Evolutionary conservation across 2,797 vertebrate species (phyloP).

Genomic region (Fundulus diaphanus): DNA sequence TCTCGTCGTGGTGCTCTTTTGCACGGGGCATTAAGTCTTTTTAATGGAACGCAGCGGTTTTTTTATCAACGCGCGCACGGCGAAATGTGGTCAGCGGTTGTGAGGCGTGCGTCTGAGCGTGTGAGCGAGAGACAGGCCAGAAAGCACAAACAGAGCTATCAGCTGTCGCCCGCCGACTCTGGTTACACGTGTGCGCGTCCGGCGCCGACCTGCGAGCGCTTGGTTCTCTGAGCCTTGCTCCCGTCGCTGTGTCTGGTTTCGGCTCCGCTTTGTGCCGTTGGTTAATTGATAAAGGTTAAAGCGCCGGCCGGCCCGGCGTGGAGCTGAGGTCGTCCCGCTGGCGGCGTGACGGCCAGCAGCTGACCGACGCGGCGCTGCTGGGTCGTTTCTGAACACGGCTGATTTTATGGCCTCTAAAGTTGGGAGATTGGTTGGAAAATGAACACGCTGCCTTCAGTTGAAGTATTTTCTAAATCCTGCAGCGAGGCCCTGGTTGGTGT

Average conservation of each 20-base stretch:
- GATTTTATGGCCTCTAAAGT: not conserved
- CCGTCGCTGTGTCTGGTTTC: slow-evolving; percentile 57
- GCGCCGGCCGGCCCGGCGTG: slow-evolving; percentile 25
- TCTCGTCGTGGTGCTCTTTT: slow-evolving; percentile 66
- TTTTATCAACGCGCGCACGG: slow-evolving; percentile 55
- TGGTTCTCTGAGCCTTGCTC: slow-evolving; percentile 9
- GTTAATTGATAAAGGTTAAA: slow-evolving; percentile 81
- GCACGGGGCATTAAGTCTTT: slow-evolving; percentile 71
- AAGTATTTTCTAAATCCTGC: not conserved
- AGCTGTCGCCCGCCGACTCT: slow-evolving; percentile 66
- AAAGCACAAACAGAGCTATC: slow-evolving; percentile 74
- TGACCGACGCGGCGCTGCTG: slow-evolving; percentile 7
- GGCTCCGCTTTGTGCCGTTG: slow-evolving; percentile 70
- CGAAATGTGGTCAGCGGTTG: slow-evolving; percentile 47
- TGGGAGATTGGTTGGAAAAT: not conserved
- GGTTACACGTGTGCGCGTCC: slow-evolving; percentile 56
- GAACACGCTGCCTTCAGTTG: too few species aligned
- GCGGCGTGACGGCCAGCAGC: slow-evolving; percentile 10
- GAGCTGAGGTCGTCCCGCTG: slow-evolving; percentile 53
- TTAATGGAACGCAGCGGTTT: slow-evolving; percentile 70
- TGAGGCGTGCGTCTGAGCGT: slow-evolving; percentile 48
- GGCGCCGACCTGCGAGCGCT: slow-evolving; percentile 10
- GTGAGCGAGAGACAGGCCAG: slow-evolving; percentile 40
- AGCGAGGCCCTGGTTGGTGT: not conserved
- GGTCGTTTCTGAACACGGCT: too few species aligned